Base-by-base conservation (phyloP, 2,888 invertebrate genomes). In the Xanthorhoe designata region DNA sequence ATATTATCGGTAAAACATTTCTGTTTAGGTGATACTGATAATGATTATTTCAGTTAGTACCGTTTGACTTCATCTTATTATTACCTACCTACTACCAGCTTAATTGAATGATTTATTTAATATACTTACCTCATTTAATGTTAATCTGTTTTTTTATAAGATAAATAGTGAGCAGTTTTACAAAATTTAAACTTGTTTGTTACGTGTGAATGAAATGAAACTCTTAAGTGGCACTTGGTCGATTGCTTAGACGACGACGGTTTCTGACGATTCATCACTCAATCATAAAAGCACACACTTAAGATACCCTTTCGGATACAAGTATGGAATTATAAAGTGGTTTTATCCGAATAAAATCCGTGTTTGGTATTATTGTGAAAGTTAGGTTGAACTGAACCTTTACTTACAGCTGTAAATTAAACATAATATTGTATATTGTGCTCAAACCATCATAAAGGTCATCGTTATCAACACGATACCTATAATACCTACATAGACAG, bases 191-290 rank as follows among this genome's bases (percentile, higher is more conserved):
- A 74, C 77, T 76, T 80, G 80, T 76, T 70, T 80, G 79, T 75
- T 70, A 75, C 75, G 75, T 75, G 70, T 76, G 78, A 80, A 79
- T 79, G 78, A 78, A 82, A 75, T 71, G 79, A 75, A 77, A 71
- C 68, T 74, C 63, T 74, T 74, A 78, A 84, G 86, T 80, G 83
- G 79, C 78, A 79, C 86, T 85, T 78, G 74, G 74, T 75, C 75
- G 77, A 72, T 72, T 74, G 70, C 76, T 77, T 75, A 66, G 75
- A 75, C 69, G 70, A 72, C 32, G 32, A 32, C 70, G 76, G 75
- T 78, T 78, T 80, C 76, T 75, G 75, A 77, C 79, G 78, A 81
- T 75, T 84, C 85, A 83, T 82, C 82, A 75, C 81, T 83, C 80
- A 78, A 82, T 82, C 80, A 65, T 42, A 78, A 77, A 79, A 29